Base-by-base conservation (phyloP, 2,888 invertebrate species). In the Acheta domesticus region DNA sequence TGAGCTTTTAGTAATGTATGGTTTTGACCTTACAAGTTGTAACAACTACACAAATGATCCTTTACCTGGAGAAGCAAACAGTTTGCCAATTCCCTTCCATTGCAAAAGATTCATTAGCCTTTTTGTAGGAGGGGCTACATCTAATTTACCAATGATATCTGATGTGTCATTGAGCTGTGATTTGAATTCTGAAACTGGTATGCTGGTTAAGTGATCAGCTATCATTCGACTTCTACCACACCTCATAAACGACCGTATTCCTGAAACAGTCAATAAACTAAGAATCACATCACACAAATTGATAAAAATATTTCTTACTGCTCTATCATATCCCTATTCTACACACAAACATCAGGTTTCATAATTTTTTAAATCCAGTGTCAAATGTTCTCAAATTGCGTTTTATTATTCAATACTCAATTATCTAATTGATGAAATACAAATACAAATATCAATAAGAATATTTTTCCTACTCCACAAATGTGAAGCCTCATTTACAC, bases 101-200 rank as follows among this genome's bases (percentile, higher is more conserved):
- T 78, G 77, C 14, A 79, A 76, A 19, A 79, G 74, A 36, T 79
- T 50, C 73, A 81, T 80, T 49, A 77, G 74, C 50, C 78, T 78
- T 75, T 80, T 81, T 49, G 79, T 79, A 11, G 79, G 14, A n/a
- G 81, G 80, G 49, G 81, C 81, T 49, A 81, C 21, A 14, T 81
- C 80, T 48, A 81, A 75, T 12, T 79, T 78, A 0, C 80, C 77
- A 48, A 81, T 75, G 36, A 81, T 82, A 76, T 82, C 82, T 14
- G 80, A 79, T 8, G 80, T 81, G 12, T 81, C 80, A 62, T 79
- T 81, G 1, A 82, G 79, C 73, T 82, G 82, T 8, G 80, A 78
- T 74, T 82, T 82, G 48, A 80, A 82, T 23, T 82, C 82, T 20
- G 81, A 23, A 36, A 81, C 81, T 48, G 81, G 80, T 19, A 82